Evolutionary conservation across 1,140 invertebrate species (phyloP), one percentile per base, ranked within the genome.

Genomic region (Drosophila seguyi): DNA sequence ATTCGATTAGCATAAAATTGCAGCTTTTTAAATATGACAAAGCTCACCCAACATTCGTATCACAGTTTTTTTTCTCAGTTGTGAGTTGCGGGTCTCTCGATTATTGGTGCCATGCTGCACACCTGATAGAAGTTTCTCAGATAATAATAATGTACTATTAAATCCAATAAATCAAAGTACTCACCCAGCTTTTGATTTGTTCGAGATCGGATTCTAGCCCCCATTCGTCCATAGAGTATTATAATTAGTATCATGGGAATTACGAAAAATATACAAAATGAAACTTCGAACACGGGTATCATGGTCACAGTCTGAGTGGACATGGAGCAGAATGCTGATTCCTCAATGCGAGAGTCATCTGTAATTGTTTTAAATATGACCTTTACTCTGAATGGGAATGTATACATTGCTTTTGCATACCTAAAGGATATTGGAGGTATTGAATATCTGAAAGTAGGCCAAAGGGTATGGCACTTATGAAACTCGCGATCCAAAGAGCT

Each of bases 251-350:
- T 44, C 94, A 97, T 96, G 1, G 97, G 97, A 34, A 98, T 93
- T 29, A 97, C 93, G 92, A 98, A 98, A 93, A 98, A 98, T 31
- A 97, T 91, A 22, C 97, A 92, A 57, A 95, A 96, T 83, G 96
- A 97, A n/a, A 97, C 84, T 91, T 97, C 96, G 72, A 96, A 97
- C 31, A 97, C 91, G 34, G 96, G 96, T 76, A 94, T 93, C 2
- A 94, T 93, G 47, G 94, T 91, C 2, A 95, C 94, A 38, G 94
- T 74, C 41, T 84, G 74, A 11, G 94, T 92, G 20, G 96, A 81
- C 95, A 97, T 96, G 2, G 94, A 95, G 79, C 97, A 97, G 81
- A 97, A 95, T 0, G 96, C 97, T 0, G 96, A 97, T 73, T 97
- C 95, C 72, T 93, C 62, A 42, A 92, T 94, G 90, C 29, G 93